These are phyloP conservation scores for Onychostruthus taczanowskii DNA, from an alignment of 2,113 vertebrate genomes.

Conservation along the genomic window DNA sequence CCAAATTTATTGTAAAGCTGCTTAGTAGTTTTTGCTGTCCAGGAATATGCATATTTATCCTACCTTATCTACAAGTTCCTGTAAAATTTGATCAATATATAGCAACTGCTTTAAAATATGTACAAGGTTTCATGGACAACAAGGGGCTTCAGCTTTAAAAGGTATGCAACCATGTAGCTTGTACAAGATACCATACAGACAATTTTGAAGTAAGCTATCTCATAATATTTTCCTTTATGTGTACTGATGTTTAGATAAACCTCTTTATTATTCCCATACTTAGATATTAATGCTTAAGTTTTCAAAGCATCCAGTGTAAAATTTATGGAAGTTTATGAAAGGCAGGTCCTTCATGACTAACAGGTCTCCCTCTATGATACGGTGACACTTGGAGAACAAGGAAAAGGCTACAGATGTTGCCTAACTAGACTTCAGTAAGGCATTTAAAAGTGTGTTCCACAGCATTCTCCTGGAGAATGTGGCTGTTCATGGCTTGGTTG, in stretches of 20 bases:
- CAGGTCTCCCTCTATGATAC: not conserved
- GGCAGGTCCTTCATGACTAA: not conserved
- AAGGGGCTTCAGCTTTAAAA: not conserved
- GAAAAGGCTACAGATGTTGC: not conserved
- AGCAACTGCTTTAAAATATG: not conserved
- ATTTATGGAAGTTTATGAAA: not conserved
- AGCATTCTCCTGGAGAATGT: not conserved
- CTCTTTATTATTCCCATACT: not conserved
- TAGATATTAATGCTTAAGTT: not conserved
- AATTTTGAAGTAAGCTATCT: not conserved
- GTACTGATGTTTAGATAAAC: not conserved
- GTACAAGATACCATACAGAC: not conserved
- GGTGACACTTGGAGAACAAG: not conserved
- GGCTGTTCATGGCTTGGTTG: not conserved
- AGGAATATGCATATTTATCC: not conserved
- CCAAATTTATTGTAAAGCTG: not conserved
- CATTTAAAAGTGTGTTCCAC: not conserved
- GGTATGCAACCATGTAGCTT: not conserved
- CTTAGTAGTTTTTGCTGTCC: not conserved
- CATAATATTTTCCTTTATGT: not conserved
- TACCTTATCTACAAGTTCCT: not conserved
- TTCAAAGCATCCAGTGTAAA: not conserved
- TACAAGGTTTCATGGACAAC: not conserved
- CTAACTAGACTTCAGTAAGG: not conserved
- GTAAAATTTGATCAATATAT: not conserved